Evolutionary conservation across 2,113 vertebrate species (phyloP), one percentile per base, ranked within the genome.

Genomic region (Lepus timidus): DNA sequence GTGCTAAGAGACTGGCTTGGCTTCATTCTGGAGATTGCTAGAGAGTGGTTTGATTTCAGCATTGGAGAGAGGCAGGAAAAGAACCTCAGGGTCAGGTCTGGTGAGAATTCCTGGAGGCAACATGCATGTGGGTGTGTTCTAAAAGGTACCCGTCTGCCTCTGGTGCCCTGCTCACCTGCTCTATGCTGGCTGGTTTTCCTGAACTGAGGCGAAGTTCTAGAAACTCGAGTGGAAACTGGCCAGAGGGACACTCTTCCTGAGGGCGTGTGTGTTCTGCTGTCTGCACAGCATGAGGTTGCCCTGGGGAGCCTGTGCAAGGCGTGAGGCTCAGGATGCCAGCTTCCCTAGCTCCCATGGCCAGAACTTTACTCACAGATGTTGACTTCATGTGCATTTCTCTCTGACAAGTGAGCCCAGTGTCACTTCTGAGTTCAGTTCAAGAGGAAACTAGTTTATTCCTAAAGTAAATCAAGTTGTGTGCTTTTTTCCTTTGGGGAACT

Each of bases 401-500:
- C 82, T 62, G 36, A 79, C 20, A 36, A n/a, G 52, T 25, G 39
- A 90, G 65, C 31, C n/a, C 31, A 49, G 22, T 23, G 64, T 78
- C 62, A 55, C 52, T 33, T 83, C 44, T 76, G 81, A 91, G 71
- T 22, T 83, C 44, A 68, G 70, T 25, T 88, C 85, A 62, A 31
- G 88, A 83, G 73, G 74, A 92, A 92, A 74, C 11, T 11, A 74
- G 67, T 62, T 94, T 75, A 71, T 93, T 79, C 81, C 86, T 82
- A 83, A 92, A 81, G 81, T 44, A 52, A 74, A 88, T 33, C 20
- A 81, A 90, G 23, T 74, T 92, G 9, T 58, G 10, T 67, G 55
- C 55, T 58, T 58, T 78, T 95, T 92, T 93, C 55, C 84, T 92
- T 92, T 92, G 36, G 85, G 19, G 80, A 93, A 68, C 10, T 71